Conservation (phyloP, 2,888 invertebrate species). For the Arenicola marina region DNA sequence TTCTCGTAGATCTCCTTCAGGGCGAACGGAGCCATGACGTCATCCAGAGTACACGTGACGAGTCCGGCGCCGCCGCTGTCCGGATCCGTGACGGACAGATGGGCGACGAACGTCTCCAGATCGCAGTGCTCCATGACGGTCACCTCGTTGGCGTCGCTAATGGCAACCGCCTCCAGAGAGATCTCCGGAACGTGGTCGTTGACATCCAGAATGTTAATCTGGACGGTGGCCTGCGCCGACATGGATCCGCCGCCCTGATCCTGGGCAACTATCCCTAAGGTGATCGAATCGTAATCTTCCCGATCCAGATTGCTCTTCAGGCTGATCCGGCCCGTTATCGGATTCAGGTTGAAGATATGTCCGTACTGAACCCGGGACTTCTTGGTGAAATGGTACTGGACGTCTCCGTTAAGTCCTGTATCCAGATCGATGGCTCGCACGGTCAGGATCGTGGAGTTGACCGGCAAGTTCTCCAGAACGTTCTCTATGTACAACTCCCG, state of each 20-base stretch:
- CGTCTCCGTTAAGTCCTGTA: slow-evolving; percentile 25
- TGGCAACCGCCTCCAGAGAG: slow-evolving; percentile 1
- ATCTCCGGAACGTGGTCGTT: slow-evolving; percentile 18
- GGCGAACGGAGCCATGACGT: slow-evolving; percentile 15
- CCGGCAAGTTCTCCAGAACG: slow-evolving; percentile 23
- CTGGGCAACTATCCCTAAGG: slow-evolving; percentile 19
- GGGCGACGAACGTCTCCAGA: neutral
- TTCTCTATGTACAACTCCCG: slow-evolving; percentile 26
- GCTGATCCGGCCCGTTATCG: slow-evolving; percentile 8
- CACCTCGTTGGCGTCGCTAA: neutral
- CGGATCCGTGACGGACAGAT: neutral
- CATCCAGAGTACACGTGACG: neutral
- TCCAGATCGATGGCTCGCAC: slow-evolving; percentile 39
- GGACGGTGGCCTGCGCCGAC: slow-evolving; percentile 14
- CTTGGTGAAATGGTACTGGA: slow-evolving; percentile 16
- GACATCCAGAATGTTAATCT: slow-evolving; percentile 18
- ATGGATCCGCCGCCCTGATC: slow-evolving; percentile 21
- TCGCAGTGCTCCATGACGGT: neutral
- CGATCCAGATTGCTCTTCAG: slow-evolving; percentile 13
- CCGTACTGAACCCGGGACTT: slow-evolving; percentile 6
- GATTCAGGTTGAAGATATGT: slow-evolving; percentile 11
- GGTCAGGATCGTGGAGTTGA: slow-evolving; percentile 32
- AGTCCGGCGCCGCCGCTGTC: neutral
- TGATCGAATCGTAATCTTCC: slow-evolving; percentile 6
- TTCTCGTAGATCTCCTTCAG: slow-evolving; percentile 62